Evolutionary conservation across 2,888 invertebrate species (phyloP), one percentile per base, ranked within the genome.

Genomic region (Oligia latruncula): DNA sequence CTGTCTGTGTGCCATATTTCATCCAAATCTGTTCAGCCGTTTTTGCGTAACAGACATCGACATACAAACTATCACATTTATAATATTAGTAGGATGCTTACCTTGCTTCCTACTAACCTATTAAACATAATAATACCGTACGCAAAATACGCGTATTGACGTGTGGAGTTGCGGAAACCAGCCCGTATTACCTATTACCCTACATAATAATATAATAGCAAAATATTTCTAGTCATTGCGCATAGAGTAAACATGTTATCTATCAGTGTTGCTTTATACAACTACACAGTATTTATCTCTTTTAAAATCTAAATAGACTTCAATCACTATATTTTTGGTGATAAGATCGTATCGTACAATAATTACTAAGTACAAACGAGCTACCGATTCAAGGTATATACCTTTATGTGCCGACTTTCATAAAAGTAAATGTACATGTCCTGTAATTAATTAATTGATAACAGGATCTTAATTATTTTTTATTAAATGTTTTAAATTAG

Each of bases 291-390:
- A 81, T 74, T 82, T 85, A 89, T 90, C 89, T 81, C 1, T 74
- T 79, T 84, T 76, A 70, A 84, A 88, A 92, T 92, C 92, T 91
- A 89, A 92, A 92, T 92, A 91, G 82, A 90, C 87, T 88, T 83
- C 79, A 89, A 90, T 92, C 86, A 88, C 83, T 89, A 90, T 91
- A 90, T 89, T 84, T 60, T 86, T 71, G 74, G 66, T 66, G 92
- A 92, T 92, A 78, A 91, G 89, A 92, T 92, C 64, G 23, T 91
- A 92, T 92, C 92, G n/a, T 64, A 84, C 81, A 77, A 85, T 92
- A 92, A 91, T 92, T 92, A 92, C 88, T 78, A 73, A 91, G 90
- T 91, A 90, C 93, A 92, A 92, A 92, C 90, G 90, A 77, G 93
- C 92, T 92, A 92, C 92, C 92, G 92, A 92, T 88, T 88, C 80